Evolutionary conservation across 2,797 vertebrate genomes (phyloP).

Genomic region (Phrynocephalus forsythii): DNA sequence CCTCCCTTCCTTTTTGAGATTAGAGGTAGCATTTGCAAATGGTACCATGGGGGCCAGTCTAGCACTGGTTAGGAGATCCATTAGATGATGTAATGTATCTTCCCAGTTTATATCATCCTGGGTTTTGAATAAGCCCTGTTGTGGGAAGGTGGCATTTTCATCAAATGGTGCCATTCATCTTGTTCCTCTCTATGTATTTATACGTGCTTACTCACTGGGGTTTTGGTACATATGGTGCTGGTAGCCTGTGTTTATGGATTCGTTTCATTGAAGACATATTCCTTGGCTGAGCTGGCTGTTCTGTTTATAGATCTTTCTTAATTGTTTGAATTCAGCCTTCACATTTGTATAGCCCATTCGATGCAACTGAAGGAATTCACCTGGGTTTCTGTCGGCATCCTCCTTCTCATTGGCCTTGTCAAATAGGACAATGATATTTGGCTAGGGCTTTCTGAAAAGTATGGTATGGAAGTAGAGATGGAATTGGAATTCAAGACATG

Average conservation of each 20-base stretch:
- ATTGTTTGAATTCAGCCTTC: constrained; percentile 15
- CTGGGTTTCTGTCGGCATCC: not conserved
- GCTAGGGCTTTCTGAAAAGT: too few relatives aligned
- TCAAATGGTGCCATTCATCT: constrained; percentile 40
- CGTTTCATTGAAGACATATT: constrained; percentile 15
- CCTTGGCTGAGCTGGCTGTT: not conserved
- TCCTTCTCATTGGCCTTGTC: not conserved
- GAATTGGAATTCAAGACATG: too few relatives aligned
- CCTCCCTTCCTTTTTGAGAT: not conserved
- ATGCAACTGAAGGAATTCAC: not conserved
- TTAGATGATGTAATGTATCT: not conserved
- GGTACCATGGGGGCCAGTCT: not conserved
- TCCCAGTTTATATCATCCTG: constrained; percentile 42
- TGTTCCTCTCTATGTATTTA: not conserved
- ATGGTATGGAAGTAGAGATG: too few relatives aligned
- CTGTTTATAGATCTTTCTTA: constrained; percentile 7
- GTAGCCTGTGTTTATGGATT: constrained; percentile 5
- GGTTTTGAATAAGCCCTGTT: not conserved
- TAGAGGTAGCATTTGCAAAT: constrained; percentile 14
- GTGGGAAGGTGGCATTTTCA: constrained; percentile 36
- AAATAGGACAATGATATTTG: not conserved
- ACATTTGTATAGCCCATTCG: too few relatives aligned
- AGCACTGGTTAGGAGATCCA: not conserved
- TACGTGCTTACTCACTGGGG: constrained; percentile 23
- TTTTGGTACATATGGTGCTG: not conserved